Evolutionary conservation across 2,888 invertebrate species (phyloP), one percentile per base, ranked within the genome.

Genomic region (Andricus curvator): DNA sequence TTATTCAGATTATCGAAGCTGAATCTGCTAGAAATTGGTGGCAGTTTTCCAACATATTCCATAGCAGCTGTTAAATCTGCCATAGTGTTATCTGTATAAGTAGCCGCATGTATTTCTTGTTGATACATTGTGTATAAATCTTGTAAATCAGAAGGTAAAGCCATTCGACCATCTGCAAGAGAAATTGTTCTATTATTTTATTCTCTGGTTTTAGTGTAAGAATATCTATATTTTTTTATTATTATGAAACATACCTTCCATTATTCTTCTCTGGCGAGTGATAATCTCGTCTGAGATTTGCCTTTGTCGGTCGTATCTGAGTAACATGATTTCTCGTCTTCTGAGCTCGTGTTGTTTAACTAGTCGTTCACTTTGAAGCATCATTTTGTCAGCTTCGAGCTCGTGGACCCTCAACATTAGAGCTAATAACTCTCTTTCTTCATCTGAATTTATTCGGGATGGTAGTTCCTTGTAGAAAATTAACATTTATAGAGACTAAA

Each of bases 331-430:
- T 90, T 98, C 98, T 70, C 98, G 94, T 81, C 98, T 94, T 65
- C 97, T 94, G 80, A 98, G 94, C 90, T 98, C 98, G 88, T 98
- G 97, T 88, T 97, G 97, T 37, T 97, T 95, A 70, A 97, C 96
- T 80, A 98, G 94, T 56, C 97, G 94, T 90, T 97, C 97, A 4
- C 98, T 97, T 93, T 98, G 98, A 88, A 98, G 94, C 87, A 98
- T 98, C 93, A 97, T 95, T 93, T 98, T 99, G 92, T 98, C 98
- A 0, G 98, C 98, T 93, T 99, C 99, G 80, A 98, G 94, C 93
- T 98, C 97, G 91, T 99, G 98, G 62, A 99, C 98, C 85, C 97
- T 95, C 89, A 98, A 97, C 91, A 99, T 96, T 76, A 99, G 94
- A 33, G 97, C 96, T 81, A 98, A 93, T 80, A 99, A 95, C 91